These are phyloP conservation scores for Dipodomys spectabilis DNA, from an alignment of 2,113 vertebrate species.

Conservation along the genomic window DNA sequence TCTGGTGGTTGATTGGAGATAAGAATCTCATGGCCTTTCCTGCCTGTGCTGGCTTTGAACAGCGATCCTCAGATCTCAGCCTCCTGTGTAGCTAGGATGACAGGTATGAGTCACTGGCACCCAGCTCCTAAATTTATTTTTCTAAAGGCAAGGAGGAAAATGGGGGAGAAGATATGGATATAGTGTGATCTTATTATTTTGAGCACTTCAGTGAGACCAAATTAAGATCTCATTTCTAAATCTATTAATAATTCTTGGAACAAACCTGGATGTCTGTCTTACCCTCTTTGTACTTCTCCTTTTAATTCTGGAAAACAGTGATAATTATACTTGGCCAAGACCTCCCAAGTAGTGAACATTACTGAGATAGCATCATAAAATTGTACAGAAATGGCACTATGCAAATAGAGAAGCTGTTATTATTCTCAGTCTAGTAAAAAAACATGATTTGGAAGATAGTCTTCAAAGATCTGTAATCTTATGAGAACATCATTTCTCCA, in stretches of 20 bases:
- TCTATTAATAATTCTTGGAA: not conserved
- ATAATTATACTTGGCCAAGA: conserved; percentile 62
- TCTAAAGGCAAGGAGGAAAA: conserved; percentile 25
- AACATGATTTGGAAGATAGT: conserved; percentile 58
- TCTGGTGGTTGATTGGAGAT: too few relatives aligned
- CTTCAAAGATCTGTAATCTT: conserved; percentile 53
- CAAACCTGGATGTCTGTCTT: conserved; percentile 12
- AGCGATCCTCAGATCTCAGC: too few relatives aligned
- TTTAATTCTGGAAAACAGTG: conserved; percentile 13
- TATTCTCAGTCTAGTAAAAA: conserved; percentile 57
- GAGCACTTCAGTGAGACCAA: not conserved
- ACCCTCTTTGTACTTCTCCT: not conserved
- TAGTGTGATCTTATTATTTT: not conserved
- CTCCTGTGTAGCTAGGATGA: too few relatives aligned
- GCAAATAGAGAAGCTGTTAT: conserved; percentile 60
- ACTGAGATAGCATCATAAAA: conserved; percentile 73
- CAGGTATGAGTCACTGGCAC: too few relatives aligned
- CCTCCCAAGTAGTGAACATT: conserved; percentile 65
- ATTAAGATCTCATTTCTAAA: not conserved
- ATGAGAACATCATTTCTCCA: conserved; percentile 25
- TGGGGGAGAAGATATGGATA: not conserved
- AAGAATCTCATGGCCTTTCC: too few relatives aligned
- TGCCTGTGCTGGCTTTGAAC: too few relatives aligned
- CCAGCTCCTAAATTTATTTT: not conserved
- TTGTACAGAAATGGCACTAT: conserved; percentile 35